Evolutionary conservation across 2,888 invertebrate species (phyloP), one percentile per base, ranked within the genome.

Genomic region (Drosophila nr. perissopoda): DNA sequence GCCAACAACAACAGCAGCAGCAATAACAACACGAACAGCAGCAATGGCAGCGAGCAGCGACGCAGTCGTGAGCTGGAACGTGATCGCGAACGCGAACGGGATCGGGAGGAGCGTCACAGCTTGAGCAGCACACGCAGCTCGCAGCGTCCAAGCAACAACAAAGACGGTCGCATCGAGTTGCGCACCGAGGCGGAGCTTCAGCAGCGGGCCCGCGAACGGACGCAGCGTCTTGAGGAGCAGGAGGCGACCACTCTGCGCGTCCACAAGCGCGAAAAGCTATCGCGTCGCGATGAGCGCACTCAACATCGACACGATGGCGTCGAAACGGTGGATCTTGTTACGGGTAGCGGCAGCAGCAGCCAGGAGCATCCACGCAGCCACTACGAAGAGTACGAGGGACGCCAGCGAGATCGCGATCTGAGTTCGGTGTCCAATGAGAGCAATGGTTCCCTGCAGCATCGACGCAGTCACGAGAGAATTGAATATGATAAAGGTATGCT

Each of bases 331-430:
- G 85, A 86, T 57, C 59, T 86, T 33, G 76, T 86, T 3, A 62
- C 77, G 11, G 64, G 73, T 56, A 76, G 66, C 40, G 64, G 65
- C 31, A 69, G 18, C 53, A 57, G 10, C 31, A 51, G 16, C 10
- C 83, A 77, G 58, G 77, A 82, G 8, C 82, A 86, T 60, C 4
- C 25, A 45, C 89, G 91, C 8, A 38, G 38, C 63, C 92, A 87
- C 27, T 82, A 87, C 48, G 87, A 91, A 16, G 91, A 91, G 11
- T 91, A 82, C 27, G 86, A 90, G 21, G 83, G 90, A 94, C 95
- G 95, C 88, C 96, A 95, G 82, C 94, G 95, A 78, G 94, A 94
- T 89, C 91, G 95, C 87, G 94, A 95, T 91, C 93, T 95, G 80
- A 93, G 95, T 93, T 92, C 94, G 82, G 92, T 95, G 86, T 94